Conservation (phyloP, 2,113 vertebrate species). For the Corythoichthys intestinalis region DNA sequence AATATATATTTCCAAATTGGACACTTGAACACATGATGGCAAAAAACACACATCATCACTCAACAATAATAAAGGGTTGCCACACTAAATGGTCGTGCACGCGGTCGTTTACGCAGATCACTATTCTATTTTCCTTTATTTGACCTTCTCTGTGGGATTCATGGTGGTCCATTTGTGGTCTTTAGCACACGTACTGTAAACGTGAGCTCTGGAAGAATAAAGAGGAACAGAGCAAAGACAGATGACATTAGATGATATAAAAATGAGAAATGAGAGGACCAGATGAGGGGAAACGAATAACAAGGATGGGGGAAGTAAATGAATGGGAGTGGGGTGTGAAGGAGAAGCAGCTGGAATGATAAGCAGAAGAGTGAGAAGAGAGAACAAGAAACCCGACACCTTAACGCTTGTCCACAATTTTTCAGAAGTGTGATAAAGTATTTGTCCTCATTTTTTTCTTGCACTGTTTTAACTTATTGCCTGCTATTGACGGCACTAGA, state of each 20-base stretch:
- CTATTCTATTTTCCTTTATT: constrained; percentile 6
- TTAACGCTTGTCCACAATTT: constrained; percentile 34
- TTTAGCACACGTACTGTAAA: constrained; percentile 8
- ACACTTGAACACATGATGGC: constrained; percentile 5
- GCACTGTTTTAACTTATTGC: too few relatives aligned
- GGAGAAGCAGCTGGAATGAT: constrained; percentile 21
- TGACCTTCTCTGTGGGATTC: constrained; percentile 16
- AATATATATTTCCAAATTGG: neutral
- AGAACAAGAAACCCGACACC: constrained; percentile 46
- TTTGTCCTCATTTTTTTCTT: too few relatives aligned
- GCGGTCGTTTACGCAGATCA: constrained; percentile 50
- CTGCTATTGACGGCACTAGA: too few relatives aligned
- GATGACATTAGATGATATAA: constrained; percentile 11
- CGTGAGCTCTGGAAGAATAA: constrained; percentile 9
- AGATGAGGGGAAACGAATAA: constrained; percentile 1
- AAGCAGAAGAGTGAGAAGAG: constrained; percentile 11
- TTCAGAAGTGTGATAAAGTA: too few relatives aligned
- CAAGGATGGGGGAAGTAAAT: constrained; percentile 16
- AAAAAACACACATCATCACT: constrained; percentile 1
- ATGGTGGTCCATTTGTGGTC: constrained; percentile 34
- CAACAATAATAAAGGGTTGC: constrained; percentile 56
- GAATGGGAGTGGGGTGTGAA: constrained; percentile 12
- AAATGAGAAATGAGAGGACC: constrained; percentile 18
- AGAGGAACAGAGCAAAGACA: neutral
- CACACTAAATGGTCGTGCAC: constrained; percentile 44